These are phyloP conservation scores for Meloidogyne exigua DNA, from an alignment of 1,140 invertebrate genomes.

Conservation along the genomic window DNA sequence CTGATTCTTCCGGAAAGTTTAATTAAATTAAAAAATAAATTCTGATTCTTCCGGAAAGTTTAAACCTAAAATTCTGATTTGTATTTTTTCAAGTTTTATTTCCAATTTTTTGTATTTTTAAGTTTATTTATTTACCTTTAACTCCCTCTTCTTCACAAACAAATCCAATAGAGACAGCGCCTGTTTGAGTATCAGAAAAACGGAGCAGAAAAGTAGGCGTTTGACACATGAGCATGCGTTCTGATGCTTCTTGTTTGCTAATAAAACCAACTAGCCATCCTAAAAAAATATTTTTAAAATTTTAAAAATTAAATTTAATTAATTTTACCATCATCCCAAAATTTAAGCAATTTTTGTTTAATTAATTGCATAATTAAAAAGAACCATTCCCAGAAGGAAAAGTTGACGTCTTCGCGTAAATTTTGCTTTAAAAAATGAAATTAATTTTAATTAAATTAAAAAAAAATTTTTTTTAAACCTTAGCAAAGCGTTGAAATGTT, in stretches of 20 bases:
- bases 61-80: neutral
- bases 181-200: conserved; percentile 63
- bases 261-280: conserved; percentile 63
- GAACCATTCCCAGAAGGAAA: conserved; percentile 64
- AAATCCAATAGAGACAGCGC: conserved; percentile 61
- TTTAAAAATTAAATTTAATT: conserved; percentile 15
- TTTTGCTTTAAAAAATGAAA: conserved; percentile 55
- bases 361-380: conserved; percentile 64
- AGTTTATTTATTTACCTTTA: conserved; percentile 38
- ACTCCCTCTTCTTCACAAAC: conserved; percentile 62
- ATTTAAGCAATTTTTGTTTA: conserved; percentile 63
- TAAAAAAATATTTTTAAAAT: conserved; percentile 25
- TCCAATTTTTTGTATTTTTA: neutral
- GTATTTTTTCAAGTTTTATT: neutral
- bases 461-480: conserved; percentile 16
- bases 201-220: conserved; percentile 54
- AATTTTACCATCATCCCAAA: conserved; percentile 60
- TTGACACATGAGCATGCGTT: conserved; percentile 48
- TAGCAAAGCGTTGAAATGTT: conserved; percentile 61
- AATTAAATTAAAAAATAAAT: too few species aligned
- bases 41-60: too few species aligned
- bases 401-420: conserved; percentile 57
- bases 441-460: neutral
- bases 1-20: too few species aligned
- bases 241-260: conserved; percentile 59